Evolutionary conservation across 1,140 invertebrate genomes (phyloP).

Genomic region (Agraylea sexmaculata): DNA sequence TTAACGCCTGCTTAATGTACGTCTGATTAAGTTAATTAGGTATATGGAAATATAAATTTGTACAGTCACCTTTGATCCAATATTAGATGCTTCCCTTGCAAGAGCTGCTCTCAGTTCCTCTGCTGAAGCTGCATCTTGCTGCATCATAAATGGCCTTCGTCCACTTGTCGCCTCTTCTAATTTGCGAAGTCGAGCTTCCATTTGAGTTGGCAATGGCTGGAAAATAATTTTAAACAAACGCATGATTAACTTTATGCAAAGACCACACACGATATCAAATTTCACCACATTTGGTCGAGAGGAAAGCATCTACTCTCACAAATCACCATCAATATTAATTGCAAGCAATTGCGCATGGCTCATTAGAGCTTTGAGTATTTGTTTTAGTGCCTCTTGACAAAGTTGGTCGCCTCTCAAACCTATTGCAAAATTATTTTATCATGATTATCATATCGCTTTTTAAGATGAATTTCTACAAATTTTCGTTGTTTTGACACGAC

Average conservation of each 20-base stretch:
- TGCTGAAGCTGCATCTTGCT: constrained; percentile 7
- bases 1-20: too few species aligned
- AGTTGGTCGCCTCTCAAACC: too few species aligned
- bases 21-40: too few species aligned
- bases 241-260: neutral
- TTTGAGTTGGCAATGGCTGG: neutral
- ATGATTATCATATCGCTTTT: too few species aligned
- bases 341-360: constrained; percentile 3
- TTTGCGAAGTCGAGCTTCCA: neutral
- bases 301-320: neutral
- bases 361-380: too few species aligned
- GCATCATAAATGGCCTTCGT: constrained; percentile 2
- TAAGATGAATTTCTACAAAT: too few species aligned
- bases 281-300: neutral
- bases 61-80: constrained; percentile 7
- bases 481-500: too few species aligned
- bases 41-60: too few species aligned
- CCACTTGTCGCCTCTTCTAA: constrained; percentile 2
- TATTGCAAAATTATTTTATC: too few species aligned
- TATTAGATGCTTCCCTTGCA: constrained; percentile 7
- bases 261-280: neutral
- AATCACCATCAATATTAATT: constrained; percentile 5
- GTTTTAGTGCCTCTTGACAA: too few species aligned
- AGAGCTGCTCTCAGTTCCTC: neutral
- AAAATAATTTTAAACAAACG: neutral